Evolutionary conservation across 2,113 vertebrate species (phyloP), one percentile per base, ranked within the genome.

Genomic region (Cottus gobio): DNA sequence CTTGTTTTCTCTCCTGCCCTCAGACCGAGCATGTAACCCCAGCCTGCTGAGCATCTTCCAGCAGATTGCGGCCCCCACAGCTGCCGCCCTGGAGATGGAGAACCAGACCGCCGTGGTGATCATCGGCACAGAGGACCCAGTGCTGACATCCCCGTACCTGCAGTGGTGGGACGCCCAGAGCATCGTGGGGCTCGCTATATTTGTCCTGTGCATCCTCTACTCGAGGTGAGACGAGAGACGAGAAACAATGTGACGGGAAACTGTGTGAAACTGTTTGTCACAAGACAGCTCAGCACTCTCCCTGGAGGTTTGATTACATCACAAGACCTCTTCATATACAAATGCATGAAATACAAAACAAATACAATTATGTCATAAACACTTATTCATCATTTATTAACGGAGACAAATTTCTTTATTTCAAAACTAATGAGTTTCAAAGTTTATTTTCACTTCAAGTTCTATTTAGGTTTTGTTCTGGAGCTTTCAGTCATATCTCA

Each of bases 11-110:
- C 6, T 70, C 7, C 10, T 48, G 0, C 50, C 44, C 42, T 75
- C 91, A 99, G 98, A 98, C 62, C 91, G 68, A 44, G 90, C 20
- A 37, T 99, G 98, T 80, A 99, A 99, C 85, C 98, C 97, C 37
- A 94, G 93, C 82, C 94, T 99, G 70, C 77, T 97, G 90, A 96
- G 92, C 84, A 94, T 99, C 87, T 93, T 99, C 54, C 95, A 95
- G 12, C 94, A 95, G 78, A 93, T 96, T 0, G 36, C 95, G 0
- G 54, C 79, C 16, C 93, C 97, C 13, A 96, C 96, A 0, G 1
- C 54, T 12, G 76, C 26, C 54, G 94, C 96, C 0, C 76, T 82
- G 72, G 82, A 87, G 85, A 46, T 83, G 0, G 93, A 85, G 57
- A 99, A 99, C 71, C 82, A 91, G 82, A 97, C 97, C 20, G 94